Percentiles rank a stretch among this genome's conserved stretches.
These are phyloP conservation scores for Scelioninae gen. 2 DNA, from an alignment of 2,888 invertebrate genomes.

Conservation along the genomic window DNA sequence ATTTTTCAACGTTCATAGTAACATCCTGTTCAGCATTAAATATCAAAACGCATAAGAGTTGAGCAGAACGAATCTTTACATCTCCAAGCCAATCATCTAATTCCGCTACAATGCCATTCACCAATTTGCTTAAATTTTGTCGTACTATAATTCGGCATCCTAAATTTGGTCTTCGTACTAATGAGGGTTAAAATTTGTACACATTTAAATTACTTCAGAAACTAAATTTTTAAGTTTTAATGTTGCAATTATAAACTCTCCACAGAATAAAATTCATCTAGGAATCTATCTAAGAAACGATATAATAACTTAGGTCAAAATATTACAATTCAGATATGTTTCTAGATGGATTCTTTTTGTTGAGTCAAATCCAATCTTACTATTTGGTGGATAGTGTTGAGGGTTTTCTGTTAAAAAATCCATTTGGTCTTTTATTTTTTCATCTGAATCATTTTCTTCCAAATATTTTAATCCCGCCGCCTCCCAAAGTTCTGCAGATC, in stretches of 20 bases:
- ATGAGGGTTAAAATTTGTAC: too few species aligned
- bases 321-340: too few species aligned
- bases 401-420: constrained; percentile 82
- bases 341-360: too few species aligned
- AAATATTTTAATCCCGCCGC: constrained; percentile 86
- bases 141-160: constrained; percentile 90
- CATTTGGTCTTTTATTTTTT: constrained; percentile 84
- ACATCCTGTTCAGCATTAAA: constrained; percentile 85
- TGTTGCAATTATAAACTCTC: background rate
- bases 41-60: constrained; percentile 83
- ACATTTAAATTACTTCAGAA: too few species aligned
- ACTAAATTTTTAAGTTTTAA: too few species aligned
- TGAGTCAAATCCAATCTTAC: too few species aligned
- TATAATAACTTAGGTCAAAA: too few species aligned
- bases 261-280: too few species aligned
- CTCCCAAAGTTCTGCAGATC: constrained; percentile 82
- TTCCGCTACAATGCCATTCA: constrained; percentile 83
- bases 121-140: constrained; percentile 84
- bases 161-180: constrained; percentile 87
- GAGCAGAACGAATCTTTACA: constrained; percentile 82
- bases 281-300: too few species aligned
- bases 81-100: constrained; percentile 86
- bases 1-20: constrained; percentile 81
- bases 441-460: constrained; percentile 90
- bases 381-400: constrained; percentile 83